Evolutionary conservation across 2,113 vertebrate genomes (phyloP), one percentile per base, ranked within the genome.

Genomic region (Noturus placidus): DNA sequence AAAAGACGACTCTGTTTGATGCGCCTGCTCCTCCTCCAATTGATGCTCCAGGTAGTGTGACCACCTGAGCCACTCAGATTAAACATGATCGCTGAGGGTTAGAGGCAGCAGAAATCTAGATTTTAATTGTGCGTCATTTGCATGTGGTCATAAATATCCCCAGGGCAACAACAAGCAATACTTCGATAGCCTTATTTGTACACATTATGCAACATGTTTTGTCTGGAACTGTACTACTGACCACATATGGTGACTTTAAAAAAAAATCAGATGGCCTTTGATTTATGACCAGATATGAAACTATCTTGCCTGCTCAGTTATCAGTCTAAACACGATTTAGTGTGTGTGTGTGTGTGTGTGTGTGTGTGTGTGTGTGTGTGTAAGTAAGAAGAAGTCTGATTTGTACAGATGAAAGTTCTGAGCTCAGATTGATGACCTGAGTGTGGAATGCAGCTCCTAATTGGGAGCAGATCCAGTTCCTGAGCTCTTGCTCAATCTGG

Each of bases 1-100:
- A 99, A 95, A 97, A 97, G 95, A 99, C 98, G 74, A 99, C 98
- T 5, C 95, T 98, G 89, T 95, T 93, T 61, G 98, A 99, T 77
- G 94, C 90, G 78, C 97, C 98, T 85, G 94, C 94, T 0, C 91
- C 92, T 70, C 89, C 92, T 72, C 84, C 93, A 78, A 59, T 88
- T 88, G 2, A n/a, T 22, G 0, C 22, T 65, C 5, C 92, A 94
- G 94, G 95, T 95, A 94, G 91, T 87, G 72, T 61, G 56, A 82
- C 82, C 67, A 59, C 35, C 85, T 67, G 38, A 46, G 22, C 50
- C 15, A 46, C 14, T 69, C 9, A 33, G 17, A 17, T 69, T 57
- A 20, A 30, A 4, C n/a, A 52, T 25, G 30, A 83, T 35, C 1
- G 4, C 10, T 83, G 70, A 27, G 20, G 57, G 15, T 27, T 35